Evolutionary conservation across 2,113 vertebrate genomes (phyloP).

Genomic region (Camelus dromedarius): DNA sequence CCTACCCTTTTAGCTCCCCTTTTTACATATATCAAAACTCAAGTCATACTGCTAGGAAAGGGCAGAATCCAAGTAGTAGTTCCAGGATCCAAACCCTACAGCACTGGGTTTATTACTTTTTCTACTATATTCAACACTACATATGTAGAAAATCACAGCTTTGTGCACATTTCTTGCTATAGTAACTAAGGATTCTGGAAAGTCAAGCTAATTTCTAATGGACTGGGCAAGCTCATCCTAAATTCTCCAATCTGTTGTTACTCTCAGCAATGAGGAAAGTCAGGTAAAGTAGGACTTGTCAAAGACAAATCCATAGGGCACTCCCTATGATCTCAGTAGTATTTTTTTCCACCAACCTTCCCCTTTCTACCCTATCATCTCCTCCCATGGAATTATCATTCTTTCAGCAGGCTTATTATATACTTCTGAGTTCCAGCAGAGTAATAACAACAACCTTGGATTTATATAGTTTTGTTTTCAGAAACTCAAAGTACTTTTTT

Average conservation of each 20-base stretch:
- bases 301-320: neutral
- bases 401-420: neutral
- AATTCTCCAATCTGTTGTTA: neutral
- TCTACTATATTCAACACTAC: neutral
- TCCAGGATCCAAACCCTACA: neutral
- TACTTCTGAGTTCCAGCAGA: neutral
- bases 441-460: neutral
- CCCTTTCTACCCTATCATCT: neutral
- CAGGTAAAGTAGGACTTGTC: neutral
- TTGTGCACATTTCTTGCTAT: neutral
- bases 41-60: neutral
- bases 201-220: constrained; percentile 15
- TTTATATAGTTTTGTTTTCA: neutral
- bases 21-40: neutral
- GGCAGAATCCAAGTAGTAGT: neutral
- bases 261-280: neutral
- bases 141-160: constrained; percentile 18
- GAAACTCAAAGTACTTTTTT: constrained; percentile 4
- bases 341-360: neutral
- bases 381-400: neutral
- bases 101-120: neutral
- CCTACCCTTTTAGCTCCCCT: neutral
- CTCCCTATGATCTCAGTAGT: neutral
- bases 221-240: neutral
- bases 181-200: neutral